These are phyloP conservation scores for Hydrophis major DNA, from an alignment of 2,797 vertebrate genomes.

Conservation along the genomic window DNA sequence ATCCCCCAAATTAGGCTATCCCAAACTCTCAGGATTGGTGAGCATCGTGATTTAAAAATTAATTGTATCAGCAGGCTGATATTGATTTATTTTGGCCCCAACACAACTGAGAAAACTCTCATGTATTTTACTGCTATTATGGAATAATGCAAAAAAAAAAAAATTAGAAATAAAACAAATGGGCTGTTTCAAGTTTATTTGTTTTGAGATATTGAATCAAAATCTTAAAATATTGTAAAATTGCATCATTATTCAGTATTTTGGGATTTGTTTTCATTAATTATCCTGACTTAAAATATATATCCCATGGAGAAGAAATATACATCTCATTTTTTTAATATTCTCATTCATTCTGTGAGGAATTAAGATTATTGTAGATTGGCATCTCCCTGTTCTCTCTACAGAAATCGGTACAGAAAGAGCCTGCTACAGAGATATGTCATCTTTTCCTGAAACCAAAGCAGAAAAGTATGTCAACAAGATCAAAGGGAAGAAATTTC, in stretches of 20 bases:
- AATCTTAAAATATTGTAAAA: not conserved
- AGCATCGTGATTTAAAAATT: constrained; percentile 1
- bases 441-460: constrained; percentile 98
- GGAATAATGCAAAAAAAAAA: not conserved
- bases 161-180: not conserved
- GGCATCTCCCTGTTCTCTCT: not conserved
- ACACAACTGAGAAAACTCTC: not conserved
- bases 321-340: not conserved
- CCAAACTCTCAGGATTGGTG: not conserved
- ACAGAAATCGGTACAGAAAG: constrained; percentile 95
- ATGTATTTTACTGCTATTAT: not conserved
- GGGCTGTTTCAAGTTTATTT: not conserved
- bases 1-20: not conserved
- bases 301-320: not conserved
- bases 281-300: not conserved
- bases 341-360: not conserved
- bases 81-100: not conserved
- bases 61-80: not conserved
- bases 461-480: constrained; percentile 97
- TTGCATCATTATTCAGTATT: not conserved
- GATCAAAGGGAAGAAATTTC: constrained; percentile 94
- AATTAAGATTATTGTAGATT: not conserved
- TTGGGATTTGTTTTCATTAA: not conserved
- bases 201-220: not conserved
- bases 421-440: constrained; percentile 97